A percentile compares a stretch with the other conserved stretches of the same genome.
Conservation (phyloP, 2,113 vertebrate species). For the Takifugu flavidus region DNA sequence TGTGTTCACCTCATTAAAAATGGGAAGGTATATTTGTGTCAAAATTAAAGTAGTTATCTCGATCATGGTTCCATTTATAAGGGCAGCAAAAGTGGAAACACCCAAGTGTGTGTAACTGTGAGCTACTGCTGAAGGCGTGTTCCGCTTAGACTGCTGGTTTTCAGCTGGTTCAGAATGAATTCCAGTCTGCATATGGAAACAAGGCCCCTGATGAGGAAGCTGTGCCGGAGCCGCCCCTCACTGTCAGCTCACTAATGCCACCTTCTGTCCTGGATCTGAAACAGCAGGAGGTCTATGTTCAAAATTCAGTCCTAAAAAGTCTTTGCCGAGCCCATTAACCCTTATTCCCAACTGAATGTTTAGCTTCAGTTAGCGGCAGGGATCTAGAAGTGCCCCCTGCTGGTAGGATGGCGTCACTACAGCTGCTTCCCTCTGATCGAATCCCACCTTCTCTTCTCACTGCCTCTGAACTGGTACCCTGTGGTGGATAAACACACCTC, state of each 20-base stretch:
- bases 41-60: no score
- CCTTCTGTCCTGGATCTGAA: slow-evolving; percentile 7
- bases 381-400: slow-evolving; percentile 52
- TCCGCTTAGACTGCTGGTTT: no score
- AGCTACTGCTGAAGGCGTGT: no score
- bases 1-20: no score
- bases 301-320: no score
- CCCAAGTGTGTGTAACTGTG: no score
- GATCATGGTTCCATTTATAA: no score
- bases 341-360: no score
- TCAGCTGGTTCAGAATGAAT: not conserved
- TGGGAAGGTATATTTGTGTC: no score
- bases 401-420: slow-evolving; percentile 59
- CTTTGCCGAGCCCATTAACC: no score
- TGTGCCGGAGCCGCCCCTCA: not conserved
- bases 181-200: slow-evolving; percentile 6
- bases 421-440: slow-evolving; percentile 21
- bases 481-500: slow-evolving; percentile 37
- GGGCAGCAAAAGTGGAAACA: no score
- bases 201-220: slow-evolving; percentile 11
- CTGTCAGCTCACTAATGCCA: slow-evolving; percentile 26
- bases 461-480: slow-evolving; percentile 59
- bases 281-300: not conserved
- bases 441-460: slow-evolving; percentile 50
- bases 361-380: slow-evolving; percentile 26